A percentile compares a stretch with the other conserved stretches of the same genome.
These are phyloP conservation scores for Vimba vimba DNA, from an alignment of 2,113 vertebrate genomes.

Conservation along the genomic window DNA sequence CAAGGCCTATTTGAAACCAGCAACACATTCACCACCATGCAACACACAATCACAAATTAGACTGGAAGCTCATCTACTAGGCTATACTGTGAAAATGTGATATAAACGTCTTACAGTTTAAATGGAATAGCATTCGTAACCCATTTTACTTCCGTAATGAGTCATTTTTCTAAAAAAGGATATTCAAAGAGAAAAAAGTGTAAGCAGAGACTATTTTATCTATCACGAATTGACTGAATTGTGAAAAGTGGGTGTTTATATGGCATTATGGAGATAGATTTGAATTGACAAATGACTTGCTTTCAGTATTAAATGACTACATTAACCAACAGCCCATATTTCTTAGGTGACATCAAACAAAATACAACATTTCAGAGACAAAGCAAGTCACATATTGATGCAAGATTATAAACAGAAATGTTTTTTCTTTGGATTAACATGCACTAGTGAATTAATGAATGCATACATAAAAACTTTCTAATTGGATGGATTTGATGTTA, in stretches of 20 bases:
- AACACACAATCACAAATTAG: background rate
- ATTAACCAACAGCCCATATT: background rate
- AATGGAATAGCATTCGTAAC: no score
- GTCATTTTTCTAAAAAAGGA: no score
- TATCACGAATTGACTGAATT: background rate
- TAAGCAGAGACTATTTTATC: background rate
- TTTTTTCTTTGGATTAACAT: background rate
- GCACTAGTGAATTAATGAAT: background rate
- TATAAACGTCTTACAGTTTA: no score
- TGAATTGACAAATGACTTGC: background rate
- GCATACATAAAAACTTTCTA: background rate
- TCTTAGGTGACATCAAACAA: background rate
- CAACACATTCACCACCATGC: background rate
- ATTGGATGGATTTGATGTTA: background rate
- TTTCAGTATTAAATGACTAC: background rate
- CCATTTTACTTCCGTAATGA: no score
- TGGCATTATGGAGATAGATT: background rate
- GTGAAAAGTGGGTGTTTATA: background rate
- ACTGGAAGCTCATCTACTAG: background rate
- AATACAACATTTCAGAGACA: background rate
- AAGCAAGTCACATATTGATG: background rate
- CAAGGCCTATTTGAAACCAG: slow-evolving; percentile 16
- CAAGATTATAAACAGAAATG: background rate
- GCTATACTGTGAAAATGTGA: background rate
- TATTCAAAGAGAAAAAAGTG: background rate